Conservation (phyloP, 2,888 invertebrate species). For the Leistus spinibarbis region DNA sequence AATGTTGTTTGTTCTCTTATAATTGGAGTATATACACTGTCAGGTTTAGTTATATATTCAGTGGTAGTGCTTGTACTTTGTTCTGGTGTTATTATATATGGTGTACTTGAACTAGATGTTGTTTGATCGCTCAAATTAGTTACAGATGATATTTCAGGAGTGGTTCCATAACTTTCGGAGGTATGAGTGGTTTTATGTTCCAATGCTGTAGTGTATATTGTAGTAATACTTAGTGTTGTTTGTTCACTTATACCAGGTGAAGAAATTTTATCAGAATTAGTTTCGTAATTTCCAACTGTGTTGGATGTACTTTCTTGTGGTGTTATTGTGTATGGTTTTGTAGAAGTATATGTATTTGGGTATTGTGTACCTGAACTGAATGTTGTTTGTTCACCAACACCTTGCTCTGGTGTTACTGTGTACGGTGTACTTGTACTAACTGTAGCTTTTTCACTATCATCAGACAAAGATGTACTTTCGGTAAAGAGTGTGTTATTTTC, state of each 20-base stretch:
- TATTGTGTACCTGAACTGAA: not conserved
- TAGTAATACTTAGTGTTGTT: slow-evolving; percentile 25
- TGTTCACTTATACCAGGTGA: not conserved
- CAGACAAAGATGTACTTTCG: not conserved
- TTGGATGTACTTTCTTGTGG: slow-evolving; percentile 22
- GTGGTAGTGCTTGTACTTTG: not conserved
- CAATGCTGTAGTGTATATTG: slow-evolving; percentile 13
- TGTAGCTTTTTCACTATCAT: not conserved
- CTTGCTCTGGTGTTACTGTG: slow-evolving; percentile 14
- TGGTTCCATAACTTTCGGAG: not conserved
- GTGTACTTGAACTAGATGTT: slow-evolving; percentile 6
- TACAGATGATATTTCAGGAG: not conserved
- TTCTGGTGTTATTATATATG: slow-evolving; percentile 24
- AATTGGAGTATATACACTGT: not conserved
- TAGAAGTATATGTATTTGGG: not conserved
- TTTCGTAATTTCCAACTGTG: slow-evolving; percentile 8
- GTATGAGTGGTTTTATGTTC: not conserved
- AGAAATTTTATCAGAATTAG: slow-evolving; percentile 15
- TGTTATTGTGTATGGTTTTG: slow-evolving; percentile 5
- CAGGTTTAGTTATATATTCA: slow-evolving; percentile 19
- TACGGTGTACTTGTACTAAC: not conserved
- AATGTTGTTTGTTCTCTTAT: slow-evolving; percentile 21
- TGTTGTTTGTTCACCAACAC: not conserved
- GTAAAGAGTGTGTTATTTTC: slow-evolving; percentile 2
- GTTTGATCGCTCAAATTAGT: too few species aligned